Evolutionary conservation across 2,888 invertebrate species (phyloP).

Genomic region (Slavum lentiscoides): DNA sequence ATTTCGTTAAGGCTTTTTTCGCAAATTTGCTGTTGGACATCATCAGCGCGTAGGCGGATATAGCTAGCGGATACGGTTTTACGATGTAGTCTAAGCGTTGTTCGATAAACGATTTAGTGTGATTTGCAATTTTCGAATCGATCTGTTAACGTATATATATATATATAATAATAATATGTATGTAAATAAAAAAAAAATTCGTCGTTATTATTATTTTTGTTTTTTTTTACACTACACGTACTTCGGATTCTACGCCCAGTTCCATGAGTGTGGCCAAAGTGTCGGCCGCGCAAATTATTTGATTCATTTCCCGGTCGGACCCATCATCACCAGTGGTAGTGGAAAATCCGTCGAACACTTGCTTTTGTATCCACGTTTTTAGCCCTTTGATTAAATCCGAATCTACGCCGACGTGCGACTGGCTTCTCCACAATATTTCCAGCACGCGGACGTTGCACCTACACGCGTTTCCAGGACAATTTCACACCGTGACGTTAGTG

Average conservation of each 20-base stretch:
- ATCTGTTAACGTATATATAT: slow-evolving; percentile 6
- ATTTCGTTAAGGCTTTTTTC: slow-evolving; percentile 65
- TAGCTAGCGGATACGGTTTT: slow-evolving; percentile 67
- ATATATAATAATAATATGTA: no score
- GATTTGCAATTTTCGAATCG: slow-evolving; percentile 61
- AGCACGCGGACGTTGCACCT: slow-evolving; percentile 66
- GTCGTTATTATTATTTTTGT: no score
- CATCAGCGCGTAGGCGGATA: slow-evolving; percentile 66
- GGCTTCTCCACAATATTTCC: slow-evolving; percentile 67
- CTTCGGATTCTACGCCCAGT: slow-evolving; percentile 67
- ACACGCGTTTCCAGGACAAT: neutral
- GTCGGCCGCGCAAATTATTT: slow-evolving; percentile 68
- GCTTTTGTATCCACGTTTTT: slow-evolving; percentile 67
- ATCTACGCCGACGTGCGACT: slow-evolving; percentile 67
- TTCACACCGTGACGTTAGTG: neutral
- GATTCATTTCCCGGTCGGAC: slow-evolving; percentile 62
- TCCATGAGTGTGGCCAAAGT: slow-evolving; percentile 67
- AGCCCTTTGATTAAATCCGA: slow-evolving; percentile 66
- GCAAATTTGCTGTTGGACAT: slow-evolving; percentile 65
- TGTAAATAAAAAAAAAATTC: no score
- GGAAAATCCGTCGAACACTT: slow-evolving; percentile 67
- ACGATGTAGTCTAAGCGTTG: slow-evolving; percentile 63
- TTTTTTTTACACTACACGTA: slow-evolving; percentile 56
- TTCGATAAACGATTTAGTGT: slow-evolving; percentile 61
- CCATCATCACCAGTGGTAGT: slow-evolving; percentile 61